These are phyloP conservation scores for Peucedramus taeniatus DNA, from an alignment of 2,113 vertebrate genomes.

Conservation along the genomic window DNA sequence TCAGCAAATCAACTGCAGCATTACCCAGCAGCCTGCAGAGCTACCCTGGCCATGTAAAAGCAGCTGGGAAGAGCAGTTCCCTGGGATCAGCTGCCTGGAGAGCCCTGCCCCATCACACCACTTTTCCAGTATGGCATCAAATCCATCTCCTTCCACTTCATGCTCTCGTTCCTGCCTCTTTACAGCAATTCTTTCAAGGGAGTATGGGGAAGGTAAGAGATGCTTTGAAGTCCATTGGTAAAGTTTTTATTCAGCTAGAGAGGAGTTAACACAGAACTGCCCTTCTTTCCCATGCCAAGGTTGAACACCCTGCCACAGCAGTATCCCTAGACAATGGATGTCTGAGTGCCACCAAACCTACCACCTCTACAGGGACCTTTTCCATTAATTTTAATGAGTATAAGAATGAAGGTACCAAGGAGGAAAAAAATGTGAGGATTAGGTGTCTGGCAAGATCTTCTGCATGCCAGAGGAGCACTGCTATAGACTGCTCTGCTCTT, in stretches of 20 bases:
- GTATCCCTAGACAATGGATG: neutral
- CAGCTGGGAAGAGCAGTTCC: neutral
- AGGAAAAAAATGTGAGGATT: neutral
- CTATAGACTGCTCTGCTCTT: neutral
- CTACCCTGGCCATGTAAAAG: neutral
- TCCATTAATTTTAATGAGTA: slow-evolving; percentile 1
- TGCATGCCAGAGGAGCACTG: neutral
- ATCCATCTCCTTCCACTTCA: neutral
- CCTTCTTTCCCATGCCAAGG: neutral
- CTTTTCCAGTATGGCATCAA: neutral
- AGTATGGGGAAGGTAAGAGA: neutral
- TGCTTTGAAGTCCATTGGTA: neutral
- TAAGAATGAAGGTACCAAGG: neutral
- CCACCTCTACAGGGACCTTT: neutral
- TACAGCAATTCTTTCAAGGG: neutral
- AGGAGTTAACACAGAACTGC: neutral
- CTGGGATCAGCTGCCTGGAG: neutral
- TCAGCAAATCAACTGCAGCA: neutral
- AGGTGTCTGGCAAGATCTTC: slow-evolving; percentile 27
- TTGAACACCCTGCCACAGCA: neutral
- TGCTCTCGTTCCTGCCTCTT: neutral
- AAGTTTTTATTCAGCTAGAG: neutral
- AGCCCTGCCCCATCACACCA: accelerated
- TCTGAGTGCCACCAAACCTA: neutral
- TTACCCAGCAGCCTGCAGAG: neutral